Conservation (phyloP, 2,888 invertebrate genomes). For the Pollenia amentaria region DNA sequence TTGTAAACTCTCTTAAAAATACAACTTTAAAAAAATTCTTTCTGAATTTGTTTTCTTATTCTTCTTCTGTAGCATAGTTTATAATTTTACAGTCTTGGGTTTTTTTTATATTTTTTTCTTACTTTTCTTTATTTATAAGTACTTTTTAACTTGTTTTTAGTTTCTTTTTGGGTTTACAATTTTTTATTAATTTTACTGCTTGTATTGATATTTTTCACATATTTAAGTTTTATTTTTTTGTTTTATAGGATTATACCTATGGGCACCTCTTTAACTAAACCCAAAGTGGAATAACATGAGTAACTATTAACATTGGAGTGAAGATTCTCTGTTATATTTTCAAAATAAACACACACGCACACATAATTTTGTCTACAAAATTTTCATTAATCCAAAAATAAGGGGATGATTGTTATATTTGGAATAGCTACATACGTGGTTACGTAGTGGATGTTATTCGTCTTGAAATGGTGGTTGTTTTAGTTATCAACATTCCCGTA, state of each 20-base stretch:
- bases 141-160: too few species aligned
- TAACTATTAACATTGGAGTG: slow-evolving; percentile 51
- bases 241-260: neutral
- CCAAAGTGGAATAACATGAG: slow-evolving; percentile 13
- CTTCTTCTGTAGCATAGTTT: neutral
- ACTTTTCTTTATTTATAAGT: neutral
- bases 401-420: slow-evolving; percentile 28
- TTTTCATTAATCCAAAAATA: neutral
- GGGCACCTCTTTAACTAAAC: slow-evolving; percentile 45
- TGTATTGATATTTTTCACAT: neutral
- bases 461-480: slow-evolving; percentile 47
- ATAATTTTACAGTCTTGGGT: too few species aligned
- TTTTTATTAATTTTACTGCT: too few species aligned
- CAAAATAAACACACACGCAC: slow-evolving; percentile 58
- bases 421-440: neutral
- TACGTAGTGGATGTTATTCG: slow-evolving; percentile 19
- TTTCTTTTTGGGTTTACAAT: too few species aligned
- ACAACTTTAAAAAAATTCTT: neutral
- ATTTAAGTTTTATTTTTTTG: neutral
- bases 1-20: slow-evolving; percentile 1
- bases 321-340: slow-evolving; percentile 43
- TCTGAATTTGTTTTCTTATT: neutral
- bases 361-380: slow-evolving; percentile 79
- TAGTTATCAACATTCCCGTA: neutral
- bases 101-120: neutral